Evolutionary conservation across 2,888 invertebrate genomes (phyloP).

Genomic region (Acanthoscelides obtectus): DNA sequence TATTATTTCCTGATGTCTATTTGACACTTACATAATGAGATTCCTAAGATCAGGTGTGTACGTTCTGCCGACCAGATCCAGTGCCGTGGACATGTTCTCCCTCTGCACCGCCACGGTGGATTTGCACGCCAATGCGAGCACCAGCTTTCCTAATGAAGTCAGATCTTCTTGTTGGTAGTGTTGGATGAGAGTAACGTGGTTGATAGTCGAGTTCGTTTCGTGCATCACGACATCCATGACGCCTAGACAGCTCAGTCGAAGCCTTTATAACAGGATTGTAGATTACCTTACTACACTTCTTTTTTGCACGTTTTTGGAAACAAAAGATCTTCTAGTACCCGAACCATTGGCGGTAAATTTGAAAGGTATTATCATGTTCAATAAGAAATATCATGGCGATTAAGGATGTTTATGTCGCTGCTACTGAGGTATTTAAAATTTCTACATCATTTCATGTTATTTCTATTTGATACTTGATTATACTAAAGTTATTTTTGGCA

Average conservation of each 20-base stretch:
- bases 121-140: slow-evolving; percentile 90
- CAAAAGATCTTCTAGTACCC: too few species aligned
- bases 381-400: too few species aligned
- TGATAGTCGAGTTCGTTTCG: slow-evolving; percentile 58
- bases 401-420: too few species aligned
- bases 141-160: slow-evolving; percentile 83
- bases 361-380: too few species aligned
- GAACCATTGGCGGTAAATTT: too few species aligned
- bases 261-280: slow-evolving; percentile 42
- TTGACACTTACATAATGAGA: slow-evolving; percentile 63
- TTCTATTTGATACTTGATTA: too few species aligned
- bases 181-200: slow-evolving; percentile 61
- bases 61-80: slow-evolving; percentile 83
- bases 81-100: slow-evolving; percentile 81
- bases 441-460: too few species aligned
- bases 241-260: slow-evolving; percentile 76
- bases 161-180: slow-evolving; percentile 89
- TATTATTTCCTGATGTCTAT: too few species aligned
- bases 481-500: too few species aligned
- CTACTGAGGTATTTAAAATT: too few species aligned
- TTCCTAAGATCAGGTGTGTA: slow-evolving; percentile 94
- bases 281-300: too few species aligned
- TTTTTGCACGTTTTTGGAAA: too few species aligned
- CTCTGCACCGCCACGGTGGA: slow-evolving; percentile 80
- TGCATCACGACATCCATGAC: slow-evolving; percentile 77